phyloP scores from a whole-genome alignment of 2,113 vertebrate species.

The Willisornis vidua region DNA sequence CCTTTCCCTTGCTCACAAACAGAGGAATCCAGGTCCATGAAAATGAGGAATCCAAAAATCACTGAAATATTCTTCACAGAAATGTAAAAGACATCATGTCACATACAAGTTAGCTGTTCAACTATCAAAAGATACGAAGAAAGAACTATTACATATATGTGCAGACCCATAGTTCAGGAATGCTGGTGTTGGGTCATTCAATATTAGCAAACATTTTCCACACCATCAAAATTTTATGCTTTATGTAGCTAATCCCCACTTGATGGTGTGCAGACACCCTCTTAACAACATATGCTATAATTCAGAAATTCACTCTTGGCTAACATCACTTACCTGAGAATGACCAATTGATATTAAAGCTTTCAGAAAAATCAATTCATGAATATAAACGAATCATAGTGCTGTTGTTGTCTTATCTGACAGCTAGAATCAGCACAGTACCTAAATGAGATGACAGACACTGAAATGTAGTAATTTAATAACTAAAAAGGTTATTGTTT shows the following conservation, averaged over 20 bases:
- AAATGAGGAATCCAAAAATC: background rate
- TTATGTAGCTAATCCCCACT: background rate
- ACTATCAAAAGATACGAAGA: fast-evolving
- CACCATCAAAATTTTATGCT: background rate
- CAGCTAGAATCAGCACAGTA: background rate
- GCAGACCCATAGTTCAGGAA: background rate
- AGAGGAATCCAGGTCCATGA: background rate
- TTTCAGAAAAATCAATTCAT: background rate
- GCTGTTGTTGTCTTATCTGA: background rate
- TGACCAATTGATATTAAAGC: background rate
- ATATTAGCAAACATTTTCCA: background rate
- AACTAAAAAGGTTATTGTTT: background rate
- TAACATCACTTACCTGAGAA: background rate
- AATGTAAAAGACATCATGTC: background rate
- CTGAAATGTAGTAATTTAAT: background rate
- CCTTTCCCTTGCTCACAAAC: background rate
- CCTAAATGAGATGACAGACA: background rate
- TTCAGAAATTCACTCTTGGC: background rate
- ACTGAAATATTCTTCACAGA: background rate
- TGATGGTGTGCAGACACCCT: background rate
- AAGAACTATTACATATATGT: background rate
- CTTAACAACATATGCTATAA: background rate
- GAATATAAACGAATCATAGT: background rate
- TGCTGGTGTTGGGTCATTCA: background rate
- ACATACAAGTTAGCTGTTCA: background rate